Evolutionary conservation across 1,140 invertebrate species (phyloP).

Genomic region (Drosophila asahinai): DNA sequence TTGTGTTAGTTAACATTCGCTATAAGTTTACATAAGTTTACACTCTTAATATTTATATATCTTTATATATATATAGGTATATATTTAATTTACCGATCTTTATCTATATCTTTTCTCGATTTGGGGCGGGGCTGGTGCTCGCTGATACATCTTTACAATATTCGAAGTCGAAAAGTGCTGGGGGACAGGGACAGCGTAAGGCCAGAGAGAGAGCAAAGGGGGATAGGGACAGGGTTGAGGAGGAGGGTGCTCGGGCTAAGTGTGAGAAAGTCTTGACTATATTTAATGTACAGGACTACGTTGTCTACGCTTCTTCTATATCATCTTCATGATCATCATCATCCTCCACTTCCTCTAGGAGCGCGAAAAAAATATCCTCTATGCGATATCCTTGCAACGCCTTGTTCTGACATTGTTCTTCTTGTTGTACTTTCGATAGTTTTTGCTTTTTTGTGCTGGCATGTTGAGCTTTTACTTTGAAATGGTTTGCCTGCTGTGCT

Average conservation of each 20-base stretch:
- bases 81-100: slow-evolving; percentile 29
- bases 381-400: slow-evolving; percentile 12
- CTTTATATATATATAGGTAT: slow-evolving; percentile 39
- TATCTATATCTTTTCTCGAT: slow-evolving; percentile 14
- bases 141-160: slow-evolving; percentile 52
- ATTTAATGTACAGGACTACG: slow-evolving; percentile 74
- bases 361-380: slow-evolving; percentile 11
- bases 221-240: too few relatives aligned
- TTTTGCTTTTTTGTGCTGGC: slow-evolving; percentile 67
- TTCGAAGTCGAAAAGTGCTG: slow-evolving; percentile 37
- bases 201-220: neutral
- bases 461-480: slow-evolving; percentile 83
- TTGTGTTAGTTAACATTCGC: slow-evolving; percentile 82
- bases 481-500: slow-evolving; percentile 71
- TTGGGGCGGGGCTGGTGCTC: slow-evolving; percentile 32
- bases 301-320: slow-evolving; percentile 43
- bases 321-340: slow-evolving; percentile 25
- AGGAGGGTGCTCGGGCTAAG: slow-evolving; percentile 32
- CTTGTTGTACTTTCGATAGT: slow-evolving; percentile 69
- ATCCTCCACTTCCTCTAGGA: slow-evolving; percentile 15
- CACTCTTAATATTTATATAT: slow-evolving; percentile 53
- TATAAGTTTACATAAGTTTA: slow-evolving; percentile 61
- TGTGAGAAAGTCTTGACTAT: slow-evolving; percentile 55
- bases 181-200: neutral
- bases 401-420: slow-evolving; percentile 13